A percentile compares a stretch with the other conserved stretches of the same genome.
Evolutionary conservation across 1,140 invertebrate genomes (phyloP).

Genomic region (Schlechtendalia chinensis): DNA sequence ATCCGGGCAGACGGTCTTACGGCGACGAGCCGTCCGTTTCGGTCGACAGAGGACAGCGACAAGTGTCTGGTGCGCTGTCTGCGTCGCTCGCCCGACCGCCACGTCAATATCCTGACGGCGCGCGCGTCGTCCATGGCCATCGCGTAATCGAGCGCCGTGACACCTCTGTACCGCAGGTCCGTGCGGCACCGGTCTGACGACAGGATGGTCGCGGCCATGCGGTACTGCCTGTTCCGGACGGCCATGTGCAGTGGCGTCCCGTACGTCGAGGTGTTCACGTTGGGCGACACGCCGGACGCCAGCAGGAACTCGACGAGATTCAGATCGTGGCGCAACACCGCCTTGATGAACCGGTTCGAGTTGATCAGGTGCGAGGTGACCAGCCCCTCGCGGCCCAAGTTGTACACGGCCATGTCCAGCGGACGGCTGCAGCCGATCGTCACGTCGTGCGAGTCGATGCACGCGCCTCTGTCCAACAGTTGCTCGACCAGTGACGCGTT

Average conservation of each 20-base stretch:
- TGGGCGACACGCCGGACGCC: constrained; percentile 21
- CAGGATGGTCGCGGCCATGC: background rate
- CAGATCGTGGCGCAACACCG: constrained; percentile 15
- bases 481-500: background rate
- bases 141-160: constrained; percentile 24
- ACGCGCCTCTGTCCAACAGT: constrained; percentile 19
- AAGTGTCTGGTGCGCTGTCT: background rate
- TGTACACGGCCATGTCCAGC: constrained; percentile 12
- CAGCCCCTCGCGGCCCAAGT: background rate
- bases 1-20: no score
- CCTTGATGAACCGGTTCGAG: background rate
- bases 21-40: background rate
- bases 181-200: background rate
- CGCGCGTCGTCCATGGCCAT: constrained; percentile 9
- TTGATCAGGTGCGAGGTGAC: background rate
- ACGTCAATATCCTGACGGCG: background rate
- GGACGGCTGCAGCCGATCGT: background rate
- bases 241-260: constrained; percentile 29
- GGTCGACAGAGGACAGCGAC: background rate
- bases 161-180: background rate
- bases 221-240: constrained; percentile 4
- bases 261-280: constrained; percentile 15
- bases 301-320: constrained; percentile 5
- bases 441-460: background rate
- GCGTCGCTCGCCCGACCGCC: background rate